Evolutionary conservation across 1,140 invertebrate species (phyloP).

Genomic region (Scylla paramamosain): DNA sequence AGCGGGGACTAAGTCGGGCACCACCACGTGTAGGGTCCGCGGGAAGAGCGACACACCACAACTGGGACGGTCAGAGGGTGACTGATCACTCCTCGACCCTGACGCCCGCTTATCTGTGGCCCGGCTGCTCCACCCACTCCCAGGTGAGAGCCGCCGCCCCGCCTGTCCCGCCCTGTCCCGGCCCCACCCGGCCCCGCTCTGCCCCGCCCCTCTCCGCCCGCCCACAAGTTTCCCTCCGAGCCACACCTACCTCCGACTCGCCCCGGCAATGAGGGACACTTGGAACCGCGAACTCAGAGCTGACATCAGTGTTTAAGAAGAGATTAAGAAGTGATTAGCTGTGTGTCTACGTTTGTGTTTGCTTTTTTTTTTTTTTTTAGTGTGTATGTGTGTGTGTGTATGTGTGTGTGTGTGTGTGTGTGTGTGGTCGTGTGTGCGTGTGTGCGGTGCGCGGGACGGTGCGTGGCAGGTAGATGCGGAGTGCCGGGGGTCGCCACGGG

Average conservation of each 20-base stretch:
- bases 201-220: not conserved
- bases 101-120: conserved; percentile 61
- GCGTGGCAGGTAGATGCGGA: not conserved
- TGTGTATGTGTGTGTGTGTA: not conserved
- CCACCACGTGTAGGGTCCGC: conserved; percentile 49
- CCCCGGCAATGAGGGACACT: not conserved
- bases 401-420: not conserved
- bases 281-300: not conserved
- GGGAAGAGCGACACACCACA: conserved; percentile 34
- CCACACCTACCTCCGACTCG: not conserved
- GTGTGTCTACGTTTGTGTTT: not conserved
- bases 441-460: not conserved
- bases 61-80: conserved; percentile 55
- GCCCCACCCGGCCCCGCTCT: not conserved
- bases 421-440: not conserved
- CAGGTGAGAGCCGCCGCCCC: conserved; percentile 59
- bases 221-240: not conserved
- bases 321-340: not conserved
- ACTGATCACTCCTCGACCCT: conserved; percentile 68
- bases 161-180: not conserved
- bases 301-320: not conserved
- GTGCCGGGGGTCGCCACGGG: not conserved
- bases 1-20: not conserved
- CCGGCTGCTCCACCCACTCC: conserved; percentile 62
- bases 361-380: no score